These are phyloP conservation scores for Drosophila antonietae DNA, from an alignment of 2,888 invertebrate genomes.

Conservation along the genomic window DNA sequence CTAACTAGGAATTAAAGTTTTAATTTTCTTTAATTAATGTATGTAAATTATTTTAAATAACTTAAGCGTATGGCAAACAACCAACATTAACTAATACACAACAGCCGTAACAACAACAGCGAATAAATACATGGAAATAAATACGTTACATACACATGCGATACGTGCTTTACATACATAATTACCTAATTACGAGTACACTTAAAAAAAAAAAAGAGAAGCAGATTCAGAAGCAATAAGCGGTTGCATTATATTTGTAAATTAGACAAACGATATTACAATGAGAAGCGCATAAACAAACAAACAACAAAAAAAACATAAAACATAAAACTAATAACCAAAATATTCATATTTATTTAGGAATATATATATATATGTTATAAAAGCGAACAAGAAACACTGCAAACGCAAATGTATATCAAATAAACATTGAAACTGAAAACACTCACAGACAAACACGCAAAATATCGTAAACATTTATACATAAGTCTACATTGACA, in stretches of 20 bases:
- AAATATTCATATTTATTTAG: constrained; percentile 28
- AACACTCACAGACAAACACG: background rate
- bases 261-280: constrained; percentile 29
- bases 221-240: constrained; percentile 26
- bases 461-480: constrained; percentile 11
- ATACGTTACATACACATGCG: constrained; percentile 50
- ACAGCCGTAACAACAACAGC: constrained; percentile 32
- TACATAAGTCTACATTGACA: constrained; percentile 12
- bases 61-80: constrained; percentile 39
- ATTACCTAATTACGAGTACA: constrained; percentile 22
- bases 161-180: constrained; percentile 62
- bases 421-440: constrained; percentile 32
- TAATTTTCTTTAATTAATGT: constrained; percentile 51
- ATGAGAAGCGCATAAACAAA: constrained; percentile 15
- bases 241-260: constrained; percentile 21
- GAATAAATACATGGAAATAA: constrained; percentile 29
- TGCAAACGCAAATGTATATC: constrained; percentile 31
- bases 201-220: constrained; percentile 14
- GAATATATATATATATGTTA: constrained; percentile 26
- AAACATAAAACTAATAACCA: constrained; percentile 14
- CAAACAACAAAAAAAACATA: background rate
- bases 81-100: constrained; percentile 33
- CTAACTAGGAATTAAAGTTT: constrained; percentile 47
- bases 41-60: constrained; percentile 59
- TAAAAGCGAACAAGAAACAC: background rate